Evolutionary conservation across 2,888 invertebrate genomes (phyloP), one percentile per base, ranked within the genome.

Genomic region (Hypercompe scribonia): DNA sequence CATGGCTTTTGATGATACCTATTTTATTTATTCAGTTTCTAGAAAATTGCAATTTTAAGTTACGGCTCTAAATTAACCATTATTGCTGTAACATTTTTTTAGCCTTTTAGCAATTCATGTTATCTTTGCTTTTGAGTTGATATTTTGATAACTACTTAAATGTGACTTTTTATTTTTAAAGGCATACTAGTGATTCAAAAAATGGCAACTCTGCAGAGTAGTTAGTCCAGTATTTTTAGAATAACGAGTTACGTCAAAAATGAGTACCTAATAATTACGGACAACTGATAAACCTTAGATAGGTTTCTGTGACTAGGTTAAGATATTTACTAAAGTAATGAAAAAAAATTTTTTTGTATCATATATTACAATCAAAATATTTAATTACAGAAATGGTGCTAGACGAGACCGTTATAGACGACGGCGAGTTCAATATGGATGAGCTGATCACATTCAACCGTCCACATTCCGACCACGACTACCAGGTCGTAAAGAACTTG

Each of bases 371-470:
- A n/a, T n/a, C n/a, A n/a, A n/a, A n/a, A n/a, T n/a, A n/a, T n/a
- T 39, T 75, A 72, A 86, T 61, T 84, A 46, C 90, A 95, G 95
- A 94, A 90, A 92, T 94, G 88, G 86, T 85, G 78, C 87, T 94
- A 69, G 95, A 95, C 75, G 95, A 96, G 81, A 93, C 94, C 5
- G 95, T 96, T 10, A 96, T 96, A 83, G 96, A 96, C 80, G 96
- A 96, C 81, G 96, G 96, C 34, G 95, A 95, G 76, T 94, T 96
- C 90, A 96, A 96, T 84, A 96, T 97, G 96, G 96, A 97, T 72
- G 97, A 97, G 84, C 94, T 97, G 88, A 92, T 96, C 84, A 94
- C 96, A 18, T 96, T 96, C 92, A 93, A 92, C 86, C 93, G 94
- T 10, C 91, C 93, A 0, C 95, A 93, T 87, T 91, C 93, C 71